Conservation (phyloP, 2,888 invertebrate genomes). For the Harmothoe impar region DNA sequence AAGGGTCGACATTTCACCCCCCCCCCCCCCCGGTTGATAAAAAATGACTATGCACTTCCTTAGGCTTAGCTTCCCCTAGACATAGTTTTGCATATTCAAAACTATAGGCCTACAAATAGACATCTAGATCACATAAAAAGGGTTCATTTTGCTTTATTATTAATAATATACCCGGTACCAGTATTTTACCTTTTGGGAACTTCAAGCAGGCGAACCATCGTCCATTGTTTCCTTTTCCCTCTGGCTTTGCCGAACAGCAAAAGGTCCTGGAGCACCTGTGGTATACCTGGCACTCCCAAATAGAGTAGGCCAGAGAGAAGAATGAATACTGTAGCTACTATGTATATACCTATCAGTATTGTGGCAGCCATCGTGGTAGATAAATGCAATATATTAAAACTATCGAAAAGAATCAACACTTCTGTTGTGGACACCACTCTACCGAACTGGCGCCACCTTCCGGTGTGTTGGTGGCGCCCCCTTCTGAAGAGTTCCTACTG, state of each 20-base stretch:
- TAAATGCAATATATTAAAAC: background rate
- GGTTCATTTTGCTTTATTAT: too few species aligned
- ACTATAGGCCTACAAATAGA: too few species aligned
- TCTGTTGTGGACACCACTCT: background rate
- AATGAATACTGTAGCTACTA: background rate
- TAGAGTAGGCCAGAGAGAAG: constrained; percentile 25
- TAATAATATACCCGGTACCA: too few species aligned
- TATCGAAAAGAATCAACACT: background rate
- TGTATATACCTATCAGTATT: constrained; percentile 10
- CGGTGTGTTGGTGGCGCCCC: background rate
- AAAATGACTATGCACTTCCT: too few species aligned
- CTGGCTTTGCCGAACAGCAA: constrained; percentile 65
- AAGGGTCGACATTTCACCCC: too few species aligned
- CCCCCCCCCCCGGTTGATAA: too few species aligned
- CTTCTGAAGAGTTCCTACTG: background rate
- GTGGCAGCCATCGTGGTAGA: constrained; percentile 24
- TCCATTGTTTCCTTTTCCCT: constrained; percentile 63
- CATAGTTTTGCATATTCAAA: too few species aligned
- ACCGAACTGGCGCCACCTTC: background rate
- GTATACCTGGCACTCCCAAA: constrained; percentile 10
- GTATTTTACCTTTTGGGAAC: constrained; percentile 65
- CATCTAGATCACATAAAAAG: too few species aligned
- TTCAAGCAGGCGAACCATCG: constrained; percentile 60
- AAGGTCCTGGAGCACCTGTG: constrained; percentile 60
- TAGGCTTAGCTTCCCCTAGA: too few species aligned